phyloP scores from a whole-genome alignment of 2,113 vertebrate genomes.

The Collichthys lucidus region DNA sequence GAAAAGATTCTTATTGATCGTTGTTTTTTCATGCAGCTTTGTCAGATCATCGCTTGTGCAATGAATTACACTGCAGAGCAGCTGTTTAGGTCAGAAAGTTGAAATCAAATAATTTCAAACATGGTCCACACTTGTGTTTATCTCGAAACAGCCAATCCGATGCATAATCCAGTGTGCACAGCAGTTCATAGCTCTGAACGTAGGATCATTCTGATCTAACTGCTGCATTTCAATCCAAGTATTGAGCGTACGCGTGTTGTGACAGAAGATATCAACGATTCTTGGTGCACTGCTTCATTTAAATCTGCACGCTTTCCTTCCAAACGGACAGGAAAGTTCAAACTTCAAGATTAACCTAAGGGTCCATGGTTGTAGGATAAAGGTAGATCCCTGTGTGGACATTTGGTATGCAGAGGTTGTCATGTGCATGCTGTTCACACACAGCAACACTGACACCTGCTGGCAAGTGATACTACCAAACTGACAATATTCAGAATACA shows the following conservation, averaged over 20 bases:
- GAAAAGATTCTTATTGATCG: no score
- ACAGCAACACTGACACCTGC: constrained; percentile 3
- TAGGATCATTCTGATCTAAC: background rate
- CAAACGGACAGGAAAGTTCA: background rate
- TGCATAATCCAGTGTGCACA: no score
- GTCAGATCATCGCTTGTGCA: no score
- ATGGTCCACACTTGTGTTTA: no score
- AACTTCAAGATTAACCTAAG: background rate
- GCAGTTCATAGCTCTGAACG: no score
- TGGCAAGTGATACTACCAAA: background rate
- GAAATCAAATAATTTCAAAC: no score
- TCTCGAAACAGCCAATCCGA: no score
- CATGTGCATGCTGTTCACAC: background rate
- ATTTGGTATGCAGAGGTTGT: background rate
- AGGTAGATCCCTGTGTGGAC: background rate
- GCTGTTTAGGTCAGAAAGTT: no score
- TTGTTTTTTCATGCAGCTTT: no score
- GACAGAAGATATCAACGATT: background rate
- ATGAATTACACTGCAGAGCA: no score
- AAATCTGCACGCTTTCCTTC: background rate
- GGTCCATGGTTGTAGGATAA: no score
- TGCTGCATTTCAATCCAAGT: background rate
- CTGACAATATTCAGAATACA: background rate
- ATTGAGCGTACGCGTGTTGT: background rate
- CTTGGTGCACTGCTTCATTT: background rate